Percentiles rank a stretch among this genome's conserved stretches.
phyloP scores from a whole-genome alignment of 1,140 invertebrate species.

The Penaeus japonicus region DNA sequence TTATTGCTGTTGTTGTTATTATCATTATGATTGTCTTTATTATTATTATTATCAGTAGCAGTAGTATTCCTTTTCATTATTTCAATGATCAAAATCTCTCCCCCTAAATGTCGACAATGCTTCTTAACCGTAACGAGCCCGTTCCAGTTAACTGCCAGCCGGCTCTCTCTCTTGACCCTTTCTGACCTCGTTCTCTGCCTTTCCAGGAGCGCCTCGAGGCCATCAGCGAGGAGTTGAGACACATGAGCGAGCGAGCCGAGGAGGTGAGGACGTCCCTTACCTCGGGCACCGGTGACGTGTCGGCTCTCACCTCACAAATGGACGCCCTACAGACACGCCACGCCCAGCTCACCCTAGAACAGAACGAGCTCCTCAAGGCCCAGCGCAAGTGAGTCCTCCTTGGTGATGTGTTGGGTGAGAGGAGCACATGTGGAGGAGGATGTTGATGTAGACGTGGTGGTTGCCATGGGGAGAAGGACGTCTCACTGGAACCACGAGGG shows the following conservation, averaged over 20 bases:
- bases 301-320: conserved; percentile 64
- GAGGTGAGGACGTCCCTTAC: conserved; percentile 63
- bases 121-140: too few relatives aligned
- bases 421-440: too few relatives aligned
- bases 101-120: too few relatives aligned
- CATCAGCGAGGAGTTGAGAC: conserved; percentile 67
- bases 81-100: too few relatives aligned
- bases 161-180: not conserved
- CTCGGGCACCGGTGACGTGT: conserved; percentile 33
- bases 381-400: conserved; percentile 60
- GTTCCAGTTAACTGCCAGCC: too few relatives aligned
- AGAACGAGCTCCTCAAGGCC: conserved; percentile 67
- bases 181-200: not conserved
- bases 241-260: conserved; percentile 66
- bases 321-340: conserved; percentile 67
- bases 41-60: not conserved
- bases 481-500: too few relatives aligned
- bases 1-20: too few relatives aligned
- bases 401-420: too few relatives aligned
- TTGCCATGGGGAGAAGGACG: too few relatives aligned
- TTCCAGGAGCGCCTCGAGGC: conserved; percentile 68
- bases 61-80: too few relatives aligned
- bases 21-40: not conserved
- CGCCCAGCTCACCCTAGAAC: conserved; percentile 68
- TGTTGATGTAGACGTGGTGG: too few relatives aligned